phyloP scores from a whole-genome alignment of 2,888 invertebrate species.

The Neoaliturus tenellus region DNA sequence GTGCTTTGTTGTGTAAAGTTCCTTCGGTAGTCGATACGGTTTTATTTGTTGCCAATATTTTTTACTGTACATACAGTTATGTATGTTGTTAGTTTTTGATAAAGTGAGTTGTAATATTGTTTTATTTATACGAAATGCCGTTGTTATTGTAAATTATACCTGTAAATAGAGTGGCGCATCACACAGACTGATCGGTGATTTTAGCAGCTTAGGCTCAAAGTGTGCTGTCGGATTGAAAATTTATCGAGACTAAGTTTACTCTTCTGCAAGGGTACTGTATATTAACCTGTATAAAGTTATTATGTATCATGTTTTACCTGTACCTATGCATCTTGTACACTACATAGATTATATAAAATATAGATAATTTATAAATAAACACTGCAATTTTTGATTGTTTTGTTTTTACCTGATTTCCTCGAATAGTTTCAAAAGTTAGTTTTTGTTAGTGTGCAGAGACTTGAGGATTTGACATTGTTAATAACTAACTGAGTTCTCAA shows the following conservation, averaged over 20 bases:
- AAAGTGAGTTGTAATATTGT: constrained; percentile 30
- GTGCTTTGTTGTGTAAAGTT: constrained; percentile 16
- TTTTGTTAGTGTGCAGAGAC: no score
- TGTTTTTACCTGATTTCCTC: no score
- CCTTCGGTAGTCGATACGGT: constrained; percentile 40
- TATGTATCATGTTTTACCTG: constrained; percentile 40
- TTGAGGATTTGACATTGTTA: no score
- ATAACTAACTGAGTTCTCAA: no score
- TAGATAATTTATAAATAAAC: constrained; percentile 39
- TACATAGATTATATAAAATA: constrained; percentile 49
- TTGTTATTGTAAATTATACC: constrained; percentile 33
- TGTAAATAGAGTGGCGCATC: constrained; percentile 30
- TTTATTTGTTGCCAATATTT: constrained; percentile 49
- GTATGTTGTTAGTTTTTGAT: constrained; percentile 41
- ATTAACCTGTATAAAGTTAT: constrained; percentile 48
- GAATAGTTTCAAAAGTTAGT: no score
- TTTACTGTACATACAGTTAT: constrained; percentile 34
- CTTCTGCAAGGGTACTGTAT: constrained; percentile 30
- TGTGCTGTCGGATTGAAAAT: constrained; percentile 21
- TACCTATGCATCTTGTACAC: constrained; percentile 45
- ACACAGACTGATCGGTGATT: constrained; percentile 18
- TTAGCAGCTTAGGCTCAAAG: constrained; percentile 28
- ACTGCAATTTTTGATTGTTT: background rate
- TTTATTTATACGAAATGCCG: constrained; percentile 10
- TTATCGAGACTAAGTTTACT: background rate